These are phyloP conservation scores for Phrynosoma platyrhinos DNA, from an alignment of 2,113 vertebrate genomes.

Conservation along the genomic window DNA sequence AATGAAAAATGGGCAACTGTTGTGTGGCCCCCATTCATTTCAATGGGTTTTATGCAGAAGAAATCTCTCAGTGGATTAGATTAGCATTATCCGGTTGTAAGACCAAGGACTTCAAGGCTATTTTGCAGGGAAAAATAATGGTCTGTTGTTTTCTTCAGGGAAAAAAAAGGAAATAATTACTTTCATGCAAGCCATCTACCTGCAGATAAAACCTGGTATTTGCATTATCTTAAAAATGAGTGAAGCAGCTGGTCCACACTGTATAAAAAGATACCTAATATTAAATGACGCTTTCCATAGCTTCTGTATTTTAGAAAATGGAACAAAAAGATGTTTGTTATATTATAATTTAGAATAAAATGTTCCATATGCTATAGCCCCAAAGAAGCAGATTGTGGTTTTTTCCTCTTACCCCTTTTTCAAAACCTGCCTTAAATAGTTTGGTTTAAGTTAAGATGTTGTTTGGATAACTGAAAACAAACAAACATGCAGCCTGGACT, in stretches of 20 bases:
- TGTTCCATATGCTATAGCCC: conserved; percentile 65
- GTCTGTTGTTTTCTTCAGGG: conserved; percentile 53
- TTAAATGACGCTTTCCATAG: conserved; percentile 66
- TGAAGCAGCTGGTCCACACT: conserved; percentile 56
- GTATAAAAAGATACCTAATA: conserved; percentile 63
- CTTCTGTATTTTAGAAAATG: conserved; percentile 59
- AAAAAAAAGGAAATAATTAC: conserved; percentile 36
- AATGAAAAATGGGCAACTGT: neutral
- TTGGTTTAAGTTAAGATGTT: conserved; percentile 70
- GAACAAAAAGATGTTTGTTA: conserved; percentile 61
- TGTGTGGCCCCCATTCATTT: neutral
- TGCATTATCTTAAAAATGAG: conserved; percentile 41
- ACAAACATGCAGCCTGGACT: conserved; percentile 71
- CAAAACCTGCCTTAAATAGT: conserved; percentile 72
- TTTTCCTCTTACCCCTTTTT: conserved; percentile 52
- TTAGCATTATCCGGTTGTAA: conserved; percentile 65
- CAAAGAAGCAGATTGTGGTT: conserved; percentile 47
- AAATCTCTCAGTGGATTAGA: no score
- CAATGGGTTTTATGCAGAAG: neutral
- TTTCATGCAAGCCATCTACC: conserved; percentile 68
- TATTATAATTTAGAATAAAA: conserved; percentile 69
- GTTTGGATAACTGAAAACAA: conserved; percentile 71
- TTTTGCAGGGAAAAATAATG: conserved; percentile 74
- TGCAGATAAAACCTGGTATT: conserved; percentile 59
- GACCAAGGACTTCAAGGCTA: conserved; percentile 57